Conservation (phyloP, 2,888 invertebrate species). For the Leptogaster cylindrica region DNA sequence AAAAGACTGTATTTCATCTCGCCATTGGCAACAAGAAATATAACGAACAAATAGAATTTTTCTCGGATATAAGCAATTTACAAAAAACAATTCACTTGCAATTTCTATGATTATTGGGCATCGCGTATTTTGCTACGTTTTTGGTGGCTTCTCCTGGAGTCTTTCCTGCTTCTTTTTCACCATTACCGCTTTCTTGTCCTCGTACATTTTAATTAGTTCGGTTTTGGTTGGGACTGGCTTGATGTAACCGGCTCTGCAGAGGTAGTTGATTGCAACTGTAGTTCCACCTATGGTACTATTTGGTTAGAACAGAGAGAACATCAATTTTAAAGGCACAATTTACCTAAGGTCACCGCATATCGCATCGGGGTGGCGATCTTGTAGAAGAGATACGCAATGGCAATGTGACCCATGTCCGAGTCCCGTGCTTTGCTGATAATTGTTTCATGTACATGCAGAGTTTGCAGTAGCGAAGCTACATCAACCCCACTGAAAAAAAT, state of each 20-base stretch:
- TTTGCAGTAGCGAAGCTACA: constrained; percentile 78
- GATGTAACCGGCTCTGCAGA: constrained; percentile 81
- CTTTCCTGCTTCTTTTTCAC: constrained; percentile 4
- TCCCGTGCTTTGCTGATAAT: constrained; percentile 77
- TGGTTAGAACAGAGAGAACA: too few relatives aligned
- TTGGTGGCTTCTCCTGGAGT: background rate
- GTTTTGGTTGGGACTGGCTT: constrained; percentile 79
- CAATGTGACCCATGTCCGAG: constrained; percentile 86
- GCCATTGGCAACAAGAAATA: too few relatives aligned
- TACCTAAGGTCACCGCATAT: constrained; percentile 91
- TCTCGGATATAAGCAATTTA: too few relatives aligned
- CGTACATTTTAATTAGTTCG: constrained; percentile 68
- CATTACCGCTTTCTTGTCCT: constrained; percentile 61
- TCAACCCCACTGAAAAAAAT: constrained; percentile 83
- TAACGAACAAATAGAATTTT: too few relatives aligned
- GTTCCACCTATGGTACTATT: constrained; percentile 72
- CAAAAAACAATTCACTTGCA: too few relatives aligned
- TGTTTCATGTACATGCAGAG: constrained; percentile 77
- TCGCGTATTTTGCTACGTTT: too few relatives aligned
- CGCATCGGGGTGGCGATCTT: constrained; percentile 90
- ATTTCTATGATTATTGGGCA: too few relatives aligned
- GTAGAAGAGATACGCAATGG: constrained; percentile 89
- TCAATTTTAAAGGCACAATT: constrained; percentile 49
- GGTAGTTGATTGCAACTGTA: constrained; percentile 80
- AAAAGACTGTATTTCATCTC: too few relatives aligned